Evolutionary conservation across 2,888 invertebrate genomes (phyloP).

Genomic region (Magallana nippona): DNA sequence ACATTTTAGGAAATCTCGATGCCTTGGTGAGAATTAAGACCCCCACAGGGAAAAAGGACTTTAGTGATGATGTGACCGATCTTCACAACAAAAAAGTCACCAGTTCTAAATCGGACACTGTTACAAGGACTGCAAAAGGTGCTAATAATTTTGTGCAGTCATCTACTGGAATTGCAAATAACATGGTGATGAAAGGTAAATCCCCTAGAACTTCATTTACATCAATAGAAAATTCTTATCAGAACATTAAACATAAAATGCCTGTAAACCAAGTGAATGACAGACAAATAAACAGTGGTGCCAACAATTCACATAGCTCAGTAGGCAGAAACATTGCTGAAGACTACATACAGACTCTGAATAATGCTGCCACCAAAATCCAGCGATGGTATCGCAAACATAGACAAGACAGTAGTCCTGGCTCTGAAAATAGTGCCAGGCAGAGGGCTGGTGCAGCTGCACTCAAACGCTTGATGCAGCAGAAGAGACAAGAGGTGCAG

Average conservation of each 20-base stretch:
- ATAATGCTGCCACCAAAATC: conserved; percentile 74
- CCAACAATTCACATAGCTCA: conserved; percentile 42
- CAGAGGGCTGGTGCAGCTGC: conserved; percentile 73
- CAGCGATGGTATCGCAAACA: conserved; percentile 76
- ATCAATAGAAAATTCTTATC: conserved; percentile 77
- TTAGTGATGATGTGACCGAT: conserved; percentile 16
- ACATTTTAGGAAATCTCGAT: conserved; percentile 32
- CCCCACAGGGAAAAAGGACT: conserved; percentile 7
- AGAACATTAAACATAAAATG: conserved; percentile 78
- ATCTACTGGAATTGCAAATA: conserved; percentile 73
- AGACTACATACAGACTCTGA: conserved; percentile 71
- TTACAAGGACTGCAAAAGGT: not conserved
- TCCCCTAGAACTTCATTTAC: conserved; percentile 70
- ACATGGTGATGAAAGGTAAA: conserved; percentile 75
- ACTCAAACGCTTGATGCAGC: conserved; percentile 71
- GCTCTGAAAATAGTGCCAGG: conserved; percentile 66
- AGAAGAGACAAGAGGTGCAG: conserved; percentile 71
- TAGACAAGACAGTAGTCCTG: conserved; percentile 55
- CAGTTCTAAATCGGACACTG: conserved; percentile 12
- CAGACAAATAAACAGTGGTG: conserved; percentile 41
- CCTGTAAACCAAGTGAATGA: conserved; percentile 76
- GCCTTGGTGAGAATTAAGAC: conserved; percentile 4
- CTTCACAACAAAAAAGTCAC: conserved; percentile 7
- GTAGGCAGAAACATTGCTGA: conserved; percentile 68
- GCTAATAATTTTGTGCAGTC: conserved; percentile 45